Evolutionary conservation across 2,797 vertebrate genomes (phyloP), one percentile per base, ranked within the genome.

Genomic region (Remorina albescens): DNA sequence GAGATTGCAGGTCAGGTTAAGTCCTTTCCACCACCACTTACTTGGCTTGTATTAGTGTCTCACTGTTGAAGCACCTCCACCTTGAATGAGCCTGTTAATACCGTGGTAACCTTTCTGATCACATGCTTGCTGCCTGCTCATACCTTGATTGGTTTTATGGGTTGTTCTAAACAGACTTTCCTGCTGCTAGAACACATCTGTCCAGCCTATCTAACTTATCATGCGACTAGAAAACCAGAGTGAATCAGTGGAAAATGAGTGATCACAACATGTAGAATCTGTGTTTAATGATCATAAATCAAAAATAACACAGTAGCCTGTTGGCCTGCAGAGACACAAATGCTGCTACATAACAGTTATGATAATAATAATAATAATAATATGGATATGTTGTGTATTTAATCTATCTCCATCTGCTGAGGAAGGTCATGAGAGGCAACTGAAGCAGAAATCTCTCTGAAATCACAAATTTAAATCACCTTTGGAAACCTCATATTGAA

Each of bases 1-100:
- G 62, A 86, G 80, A 91, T 90, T 88, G 75, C 67, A 77, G 87
- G 91, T 91, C 82, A 87, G 84, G 77, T 86, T 79, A 72, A 86
- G 81, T 84, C 79, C 81, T 88, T 88, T 89, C 86, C 80, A 30
- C 75, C 15, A 67, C 72, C 81, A 67, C 77, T 83, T 72, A 76
- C 81, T 71, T 67, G 66, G 60, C 68, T 63, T 37, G 18, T 74
- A 53, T 78, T 80, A 83, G 75, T 80, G 64, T 67, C 69, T 78
- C 12, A 8, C 68, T 32, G 69, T 59, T 67, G 80, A 84, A 72
- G 68, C 64, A 62, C 67, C 83, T 85, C 75, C 64, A 66, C 74
- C 47, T 79, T 59, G 67, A 71, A 71, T 75, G 80, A 74, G 76
- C 61, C 71, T 37, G 84, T 83, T 87, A 88, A 89, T 79, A 66